These are phyloP conservation scores for Calyptommatus sinebrachiatus DNA, from an alignment of 2,113 vertebrate genomes.

Conservation along the genomic window DNA sequence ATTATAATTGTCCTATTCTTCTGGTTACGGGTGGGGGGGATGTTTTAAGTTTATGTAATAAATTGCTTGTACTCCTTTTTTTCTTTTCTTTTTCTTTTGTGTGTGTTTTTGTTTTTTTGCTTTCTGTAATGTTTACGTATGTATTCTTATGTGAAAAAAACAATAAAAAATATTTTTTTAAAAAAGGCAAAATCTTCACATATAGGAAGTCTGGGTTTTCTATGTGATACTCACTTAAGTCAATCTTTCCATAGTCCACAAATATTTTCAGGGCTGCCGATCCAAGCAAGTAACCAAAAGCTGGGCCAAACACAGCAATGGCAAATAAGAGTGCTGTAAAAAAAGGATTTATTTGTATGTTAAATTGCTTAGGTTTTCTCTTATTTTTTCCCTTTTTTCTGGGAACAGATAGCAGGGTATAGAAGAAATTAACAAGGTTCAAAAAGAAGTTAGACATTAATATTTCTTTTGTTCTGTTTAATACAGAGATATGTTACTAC, in stretches of 20 bases:
- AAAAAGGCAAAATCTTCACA: too few species aligned
- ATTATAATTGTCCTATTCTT: too few species aligned
- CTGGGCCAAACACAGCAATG: slow-evolving; percentile 88
- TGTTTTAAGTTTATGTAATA: too few species aligned
- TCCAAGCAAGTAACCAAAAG: slow-evolving; percentile 89
- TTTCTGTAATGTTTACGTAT: too few species aligned
- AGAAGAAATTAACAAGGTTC: neutral
- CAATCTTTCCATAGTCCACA: slow-evolving; percentile 83
- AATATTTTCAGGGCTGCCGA: slow-evolving; percentile 84
- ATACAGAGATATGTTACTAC: slow-evolving; percentile 17
- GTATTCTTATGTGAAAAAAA: too few species aligned
- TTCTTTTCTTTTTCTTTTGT: too few species aligned
- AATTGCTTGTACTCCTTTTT: too few species aligned
- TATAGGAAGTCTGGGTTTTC: too few species aligned
- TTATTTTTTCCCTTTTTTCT: neutral
- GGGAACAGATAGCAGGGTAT: neutral
- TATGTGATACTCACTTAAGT: slow-evolving; percentile 69
- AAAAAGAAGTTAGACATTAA: neutral
- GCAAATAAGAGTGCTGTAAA: slow-evolving; percentile 91
- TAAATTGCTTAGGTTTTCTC: neutral
- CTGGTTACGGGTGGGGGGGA: too few species aligned
- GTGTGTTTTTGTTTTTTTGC: too few species aligned
- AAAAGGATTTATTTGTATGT: neutral
- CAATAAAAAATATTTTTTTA: too few species aligned
- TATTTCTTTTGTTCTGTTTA: neutral